A percentile compares a stretch with the other conserved stretches of the same genome.
These are phyloP conservation scores for Eupsilia transversa DNA, from an alignment of 2,888 invertebrate species.

Conservation along the genomic window DNA sequence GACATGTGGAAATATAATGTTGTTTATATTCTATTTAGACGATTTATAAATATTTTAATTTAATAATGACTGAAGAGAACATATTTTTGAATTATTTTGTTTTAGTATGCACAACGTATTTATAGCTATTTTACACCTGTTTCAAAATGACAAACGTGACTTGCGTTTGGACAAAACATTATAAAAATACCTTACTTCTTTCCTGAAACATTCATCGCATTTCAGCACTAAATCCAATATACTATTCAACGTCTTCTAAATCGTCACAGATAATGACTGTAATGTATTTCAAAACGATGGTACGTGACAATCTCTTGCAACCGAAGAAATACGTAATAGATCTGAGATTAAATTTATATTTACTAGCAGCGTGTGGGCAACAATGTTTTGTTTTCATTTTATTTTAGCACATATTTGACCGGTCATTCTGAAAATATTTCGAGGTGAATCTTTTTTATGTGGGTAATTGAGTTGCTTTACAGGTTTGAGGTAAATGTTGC, in stretches of 20 bases:
- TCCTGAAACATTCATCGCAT: conserved; percentile 7
- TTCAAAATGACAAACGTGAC: background rate
- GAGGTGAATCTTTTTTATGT: conserved; percentile 48
- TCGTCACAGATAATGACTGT: conserved; percentile 28
- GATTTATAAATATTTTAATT: background rate
- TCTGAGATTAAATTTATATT: conserved; percentile 55
- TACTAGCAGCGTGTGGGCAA: conserved; percentile 46
- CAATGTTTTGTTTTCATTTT: conserved; percentile 64
- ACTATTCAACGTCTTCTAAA: conserved; percentile 46
- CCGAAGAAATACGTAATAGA: conserved; percentile 35
- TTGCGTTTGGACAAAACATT: background rate
- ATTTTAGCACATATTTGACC: conserved; percentile 61
- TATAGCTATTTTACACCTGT: background rate
- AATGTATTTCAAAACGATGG: conserved; percentile 35
- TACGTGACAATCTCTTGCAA: conserved; percentile 48
- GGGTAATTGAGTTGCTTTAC: conserved; percentile 36
- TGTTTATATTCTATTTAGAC: background rate
- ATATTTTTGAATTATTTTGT: background rate
- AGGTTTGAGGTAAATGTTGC: conserved; percentile 13
- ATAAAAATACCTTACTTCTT: background rate
- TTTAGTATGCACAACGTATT: background rate
- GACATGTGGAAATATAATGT: conserved; percentile 7
- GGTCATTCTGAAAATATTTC: conserved; percentile 63
- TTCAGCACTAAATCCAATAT: conserved; percentile 29
- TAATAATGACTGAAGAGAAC: background rate